Conservation (phyloP, 2,113 vertebrate genomes). For the Bostrychus sinensis region DNA sequence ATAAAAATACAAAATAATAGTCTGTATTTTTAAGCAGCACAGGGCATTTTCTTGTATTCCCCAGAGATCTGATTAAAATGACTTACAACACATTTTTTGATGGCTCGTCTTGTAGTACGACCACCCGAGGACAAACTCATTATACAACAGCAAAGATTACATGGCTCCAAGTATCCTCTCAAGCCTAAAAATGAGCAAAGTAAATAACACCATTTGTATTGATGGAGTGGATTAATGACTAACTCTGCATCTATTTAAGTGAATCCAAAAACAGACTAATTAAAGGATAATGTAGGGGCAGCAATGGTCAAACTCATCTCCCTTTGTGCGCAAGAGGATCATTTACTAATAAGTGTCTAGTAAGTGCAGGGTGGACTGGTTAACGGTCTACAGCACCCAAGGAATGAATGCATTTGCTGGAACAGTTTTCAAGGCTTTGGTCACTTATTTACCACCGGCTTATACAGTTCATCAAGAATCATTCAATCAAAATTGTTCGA, state of each 20-base stretch:
- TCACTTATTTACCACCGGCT: slow-evolving; percentile 23
- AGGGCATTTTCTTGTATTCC: too few relatives aligned
- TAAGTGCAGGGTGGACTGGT: slow-evolving; percentile 4
- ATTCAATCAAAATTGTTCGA: background rate
- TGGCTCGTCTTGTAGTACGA: slow-evolving; percentile 20
- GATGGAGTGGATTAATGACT: slow-evolving; percentile 19
- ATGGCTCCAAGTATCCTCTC: background rate
- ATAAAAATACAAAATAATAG: background rate
- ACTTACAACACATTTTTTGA: slow-evolving; percentile 24
- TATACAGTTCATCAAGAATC: background rate
- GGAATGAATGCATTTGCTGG: slow-evolving; percentile 13
- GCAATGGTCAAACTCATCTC: slow-evolving; percentile 15
- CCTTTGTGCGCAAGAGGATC: slow-evolving; percentile 15
- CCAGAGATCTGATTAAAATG: slow-evolving; percentile 36
- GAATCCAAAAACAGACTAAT: slow-evolving; percentile 9
- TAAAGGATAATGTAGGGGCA: slow-evolving; percentile 20
- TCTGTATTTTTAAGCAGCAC: too few relatives aligned
- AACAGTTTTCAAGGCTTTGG: slow-evolving; percentile 23
- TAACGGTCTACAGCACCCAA: slow-evolving; percentile 6
- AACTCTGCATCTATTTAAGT: background rate
- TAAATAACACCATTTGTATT: slow-evolving; percentile 10
- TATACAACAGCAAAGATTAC: slow-evolving; percentile 32
- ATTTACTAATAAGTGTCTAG: slow-evolving; percentile 23
- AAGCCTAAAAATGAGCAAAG: slow-evolving; percentile 26
- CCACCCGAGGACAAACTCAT: slow-evolving; percentile 25